Conservation (phyloP, 2,113 vertebrate species). For the Delphinus delphis region DNA sequence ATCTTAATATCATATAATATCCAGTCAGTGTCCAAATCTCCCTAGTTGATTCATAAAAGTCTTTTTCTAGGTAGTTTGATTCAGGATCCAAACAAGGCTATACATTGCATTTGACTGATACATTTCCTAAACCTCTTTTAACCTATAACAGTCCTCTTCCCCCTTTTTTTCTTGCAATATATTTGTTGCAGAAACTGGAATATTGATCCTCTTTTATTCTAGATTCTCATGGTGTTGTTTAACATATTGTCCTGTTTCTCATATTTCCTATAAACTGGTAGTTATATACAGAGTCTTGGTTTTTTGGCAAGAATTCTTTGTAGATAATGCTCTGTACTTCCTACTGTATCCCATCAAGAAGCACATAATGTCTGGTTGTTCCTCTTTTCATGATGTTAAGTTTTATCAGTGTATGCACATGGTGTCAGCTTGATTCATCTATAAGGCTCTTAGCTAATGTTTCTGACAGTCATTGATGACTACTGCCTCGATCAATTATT, state of each 20-base stretch:
- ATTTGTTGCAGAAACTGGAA: slow-evolving; percentile 5
- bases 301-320: background rate
- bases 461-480: background rate
- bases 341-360: background rate
- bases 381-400: background rate
- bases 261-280: background rate
- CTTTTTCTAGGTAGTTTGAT: background rate
- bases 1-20: background rate
- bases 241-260: background rate
- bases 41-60: background rate
- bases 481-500: background rate
- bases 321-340: background rate
- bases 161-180: background rate
- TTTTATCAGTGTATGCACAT: background rate
- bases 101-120: background rate
- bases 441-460: background rate
- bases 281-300: background rate
- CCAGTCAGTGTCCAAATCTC: background rate
- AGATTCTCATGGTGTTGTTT: background rate
- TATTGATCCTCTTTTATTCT: background rate
- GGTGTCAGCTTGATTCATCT: background rate
- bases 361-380: background rate
- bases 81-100: background rate
- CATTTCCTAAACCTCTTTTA: background rate
- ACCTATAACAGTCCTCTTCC: background rate